Conservation (phyloP, 2,888 invertebrate genomes). For the Sussaba pulchella region DNA sequence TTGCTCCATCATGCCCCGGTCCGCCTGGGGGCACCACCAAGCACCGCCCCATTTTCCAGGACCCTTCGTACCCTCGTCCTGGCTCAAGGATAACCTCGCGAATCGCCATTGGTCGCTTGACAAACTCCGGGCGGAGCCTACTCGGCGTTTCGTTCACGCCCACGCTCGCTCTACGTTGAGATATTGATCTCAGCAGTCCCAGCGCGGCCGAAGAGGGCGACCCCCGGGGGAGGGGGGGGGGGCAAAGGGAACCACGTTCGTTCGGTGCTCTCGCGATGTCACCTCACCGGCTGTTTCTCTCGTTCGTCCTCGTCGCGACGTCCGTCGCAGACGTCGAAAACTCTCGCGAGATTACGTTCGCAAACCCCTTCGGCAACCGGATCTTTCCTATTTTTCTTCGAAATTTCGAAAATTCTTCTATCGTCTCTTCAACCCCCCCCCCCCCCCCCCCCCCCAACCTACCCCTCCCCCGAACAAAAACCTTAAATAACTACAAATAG, state of each 20-base stretch:
- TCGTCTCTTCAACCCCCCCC: conserved; percentile 32
- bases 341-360: not conserved
- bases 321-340: conserved; percentile 28
- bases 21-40: conserved; percentile 40
- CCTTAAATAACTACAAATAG: conserved; percentile 43
- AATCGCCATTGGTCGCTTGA: conserved; percentile 57
- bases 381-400: conserved; percentile 7
- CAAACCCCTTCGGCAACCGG: not conserved
- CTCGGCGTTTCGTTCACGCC: conserved; percentile 59
- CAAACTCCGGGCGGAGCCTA: conserved; percentile 63
- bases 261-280: conserved; percentile 32
- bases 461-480: no score
- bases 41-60: conserved; percentile 65
- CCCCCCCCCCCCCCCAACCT: no score
- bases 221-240: conserved; percentile 51
- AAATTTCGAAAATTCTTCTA: not conserved
- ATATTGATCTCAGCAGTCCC: conserved; percentile 81
- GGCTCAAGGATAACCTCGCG: conserved; percentile 40
- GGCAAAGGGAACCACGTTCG: conserved; percentile 52
- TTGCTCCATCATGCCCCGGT: conserved; percentile 14
- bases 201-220: conserved; percentile 49
- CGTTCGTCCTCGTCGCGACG: conserved; percentile 21
- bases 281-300: conserved; percentile 20
- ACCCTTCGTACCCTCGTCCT: conserved; percentile 57
- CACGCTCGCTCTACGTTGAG: conserved; percentile 75